Conservation (phyloP, 2,113 vertebrate species). For the Stomatorhinus ivindoensis region DNA sequence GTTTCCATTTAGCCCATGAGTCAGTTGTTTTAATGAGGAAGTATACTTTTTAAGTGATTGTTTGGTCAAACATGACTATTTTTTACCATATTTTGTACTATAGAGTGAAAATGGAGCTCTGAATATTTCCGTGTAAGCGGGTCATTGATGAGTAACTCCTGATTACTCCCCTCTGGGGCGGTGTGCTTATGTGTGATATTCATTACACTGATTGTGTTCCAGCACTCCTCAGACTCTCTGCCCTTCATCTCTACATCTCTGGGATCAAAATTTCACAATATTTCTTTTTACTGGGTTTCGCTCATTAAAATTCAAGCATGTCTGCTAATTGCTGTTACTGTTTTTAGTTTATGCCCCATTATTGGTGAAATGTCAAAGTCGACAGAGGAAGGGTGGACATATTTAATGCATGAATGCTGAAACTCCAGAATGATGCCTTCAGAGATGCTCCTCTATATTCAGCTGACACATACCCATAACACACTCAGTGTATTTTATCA, state of each 20-base stretch:
- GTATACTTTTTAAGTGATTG: conserved; percentile 38
- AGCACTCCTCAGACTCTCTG: conserved; percentile 34
- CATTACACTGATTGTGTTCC: conserved; percentile 39
- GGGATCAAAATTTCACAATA: conserved; percentile 25
- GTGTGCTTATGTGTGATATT: conserved; percentile 30
- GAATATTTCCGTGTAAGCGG: conserved; percentile 17
- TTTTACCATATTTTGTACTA: conserved; percentile 27
- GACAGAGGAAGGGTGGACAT: neutral
- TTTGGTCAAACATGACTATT: conserved; percentile 34
- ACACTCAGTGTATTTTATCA: neutral
- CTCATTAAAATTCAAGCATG: conserved; percentile 10
- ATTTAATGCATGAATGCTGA: neutral
- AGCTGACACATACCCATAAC: neutral
- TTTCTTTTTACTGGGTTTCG: conserved; percentile 4
- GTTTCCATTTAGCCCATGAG: conserved; percentile 45
- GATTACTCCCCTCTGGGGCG: conserved; percentile 27
- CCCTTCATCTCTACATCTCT: conserved; percentile 50
- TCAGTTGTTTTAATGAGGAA: conserved; percentile 51
- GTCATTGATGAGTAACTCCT: conserved; percentile 34
- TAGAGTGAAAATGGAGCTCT: conserved; percentile 45
- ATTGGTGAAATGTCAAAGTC: conserved; percentile 18
- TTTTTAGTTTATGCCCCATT: neutral
- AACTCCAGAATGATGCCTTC: neutral
- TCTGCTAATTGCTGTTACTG: conserved; percentile 8
- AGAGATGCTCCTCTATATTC: neutral